Evolutionary conservation across 2,888 invertebrate species (phyloP).

Genomic region (Lomographa bimaculata): DNA sequence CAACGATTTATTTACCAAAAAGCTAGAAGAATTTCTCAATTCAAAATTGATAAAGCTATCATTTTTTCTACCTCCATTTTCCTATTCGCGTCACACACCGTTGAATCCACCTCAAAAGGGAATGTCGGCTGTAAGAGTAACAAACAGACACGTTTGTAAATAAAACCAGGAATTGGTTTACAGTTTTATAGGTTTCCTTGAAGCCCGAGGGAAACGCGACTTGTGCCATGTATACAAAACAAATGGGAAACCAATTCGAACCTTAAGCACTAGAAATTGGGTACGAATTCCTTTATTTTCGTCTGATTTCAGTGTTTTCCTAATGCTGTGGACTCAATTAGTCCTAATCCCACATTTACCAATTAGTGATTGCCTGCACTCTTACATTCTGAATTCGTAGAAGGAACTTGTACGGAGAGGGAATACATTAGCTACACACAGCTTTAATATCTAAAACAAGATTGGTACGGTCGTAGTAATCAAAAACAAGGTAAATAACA

Average conservation of each 20-base stretch:
- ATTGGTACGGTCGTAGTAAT: no score
- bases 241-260: constrained; percentile 17
- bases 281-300: background rate
- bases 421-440: no score
- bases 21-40: no score
- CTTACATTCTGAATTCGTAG: constrained; percentile 13
- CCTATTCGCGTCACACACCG: constrained; percentile 2
- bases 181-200: constrained; percentile 31
- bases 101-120: constrained; percentile 13
- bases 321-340: constrained; percentile 35
- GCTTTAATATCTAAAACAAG: no score
- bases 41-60: no score
- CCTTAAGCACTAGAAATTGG: constrained; percentile 5
- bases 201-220: constrained; percentile 27
- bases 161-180: constrained; percentile 30
- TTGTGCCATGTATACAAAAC: constrained; percentile 26
- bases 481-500: no score
- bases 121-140: constrained; percentile 11
- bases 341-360: constrained; percentile 36
- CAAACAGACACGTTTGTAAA: constrained; percentile 16
- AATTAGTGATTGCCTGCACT: constrained; percentile 43
- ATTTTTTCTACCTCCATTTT: background rate
- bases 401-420: constrained; percentile 1
- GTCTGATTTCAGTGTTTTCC: constrained; percentile 1
- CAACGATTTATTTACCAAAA: no score